Conservation (phyloP, 2,888 invertebrate genomes). For the Euzetes globulus region DNA sequence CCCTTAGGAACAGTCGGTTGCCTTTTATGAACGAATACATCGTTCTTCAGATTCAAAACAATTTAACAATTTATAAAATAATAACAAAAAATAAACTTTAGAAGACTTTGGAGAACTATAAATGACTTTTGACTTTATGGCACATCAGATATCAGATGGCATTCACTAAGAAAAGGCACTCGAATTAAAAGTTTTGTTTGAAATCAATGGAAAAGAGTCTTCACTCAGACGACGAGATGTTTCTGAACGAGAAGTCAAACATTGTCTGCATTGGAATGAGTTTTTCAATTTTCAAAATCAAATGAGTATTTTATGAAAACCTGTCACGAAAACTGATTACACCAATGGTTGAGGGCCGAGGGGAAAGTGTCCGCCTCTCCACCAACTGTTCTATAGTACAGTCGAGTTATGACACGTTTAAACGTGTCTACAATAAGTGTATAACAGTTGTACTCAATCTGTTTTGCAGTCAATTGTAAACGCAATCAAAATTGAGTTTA, state of each 20-base stretch:
- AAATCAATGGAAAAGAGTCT: not conserved
- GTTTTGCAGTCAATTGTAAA: not conserved
- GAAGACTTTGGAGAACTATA: not conserved
- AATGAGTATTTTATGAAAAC: conserved; percentile 24
- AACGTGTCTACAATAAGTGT: conserved; percentile 13
- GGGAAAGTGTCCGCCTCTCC: conserved; percentile 1
- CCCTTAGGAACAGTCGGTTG: conserved; percentile 69
- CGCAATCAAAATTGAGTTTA: not conserved
- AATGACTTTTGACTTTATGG: conserved; percentile 10
- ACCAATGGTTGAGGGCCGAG: not conserved
- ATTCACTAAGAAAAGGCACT: not conserved
- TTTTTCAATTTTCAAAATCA: conserved; percentile 8
- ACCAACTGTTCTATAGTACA: not conserved
- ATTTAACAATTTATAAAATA: conserved; percentile 43
- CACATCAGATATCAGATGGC: conserved; percentile 11
- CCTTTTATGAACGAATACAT: conserved; percentile 72
- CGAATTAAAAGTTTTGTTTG: not conserved
- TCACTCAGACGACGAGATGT: not conserved
- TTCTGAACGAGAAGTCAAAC: not conserved
- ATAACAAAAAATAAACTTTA: not conserved
- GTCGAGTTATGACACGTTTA: conserved; percentile 12
- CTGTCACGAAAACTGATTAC: not conserved
- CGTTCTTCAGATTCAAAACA: not conserved
- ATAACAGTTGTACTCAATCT: conserved; percentile 4
- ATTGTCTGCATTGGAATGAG: conserved; percentile 16